Base-by-base conservation (phyloP, 2,888 invertebrate species). In the Calameuta idolon region DNA sequence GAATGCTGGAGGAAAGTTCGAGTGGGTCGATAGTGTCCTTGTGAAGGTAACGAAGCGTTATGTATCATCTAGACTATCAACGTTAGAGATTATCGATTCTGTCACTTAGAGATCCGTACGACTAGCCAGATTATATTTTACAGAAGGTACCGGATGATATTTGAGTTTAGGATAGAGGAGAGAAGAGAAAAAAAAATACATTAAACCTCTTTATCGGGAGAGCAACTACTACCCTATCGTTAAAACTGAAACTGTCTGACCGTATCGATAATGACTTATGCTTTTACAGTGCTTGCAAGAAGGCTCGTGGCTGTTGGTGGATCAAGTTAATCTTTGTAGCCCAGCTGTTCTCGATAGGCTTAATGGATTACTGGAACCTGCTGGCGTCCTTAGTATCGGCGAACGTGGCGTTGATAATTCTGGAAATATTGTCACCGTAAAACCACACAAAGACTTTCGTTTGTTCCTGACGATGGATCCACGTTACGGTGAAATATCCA, bases 381-480 rank as follows among this genome's bases (percentile, higher is more conserved):
- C 96, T 84, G 99, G 99, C 0, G 95, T 95, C 1, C 93, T 99
- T 9, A 95, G 95, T 77, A 94, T 99, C 79, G 97, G 97, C 3
- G 99, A 99, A 92, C 94, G 98, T 85, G 99, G 99, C 4, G 96
- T 96, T 35, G 93, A 93, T 79, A 92, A 93, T 12, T 93, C 95
- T 77, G 96, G 96, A 74, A 93, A 95, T 81, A 93, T 97, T 76
- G 93, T 95, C 77, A 93, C 94, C 76, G 95, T 99, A 33, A 94
- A 92, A 85, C 98, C 99, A 1, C 98, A 99, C 91, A 93, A 95
- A 12, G 94, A 98, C 89, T 99, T 99, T 91, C 94, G 98, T 83
- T 94, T 99, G 69, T 98, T 99, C 89, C 94, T 99, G 80, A 96
- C 98, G 0, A 97, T 99, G 95, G 97, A 99, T 92, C 97, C 99